phyloP scores from a whole-genome alignment of 1,140 invertebrate species.

The Drosophila carrolli region DNA sequence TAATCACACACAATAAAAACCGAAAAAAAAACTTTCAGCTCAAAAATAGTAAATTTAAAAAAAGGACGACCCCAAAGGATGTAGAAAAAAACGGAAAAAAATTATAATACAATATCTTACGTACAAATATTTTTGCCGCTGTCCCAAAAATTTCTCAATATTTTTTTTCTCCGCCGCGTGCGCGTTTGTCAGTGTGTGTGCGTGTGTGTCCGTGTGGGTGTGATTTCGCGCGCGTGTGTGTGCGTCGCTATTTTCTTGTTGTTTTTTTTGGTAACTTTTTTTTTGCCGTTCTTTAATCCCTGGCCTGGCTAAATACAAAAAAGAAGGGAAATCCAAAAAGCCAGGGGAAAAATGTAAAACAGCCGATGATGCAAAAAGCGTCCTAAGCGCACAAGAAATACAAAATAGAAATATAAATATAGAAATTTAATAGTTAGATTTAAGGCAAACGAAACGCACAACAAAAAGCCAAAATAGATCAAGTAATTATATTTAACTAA shows the following conservation, averaged over 20 bases:
- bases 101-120: not conserved
- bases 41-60: not conserved
- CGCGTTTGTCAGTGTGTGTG: conserved; percentile 25
- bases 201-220: conserved; percentile 38
- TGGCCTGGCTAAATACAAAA: conserved; percentile 17
- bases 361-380: conserved; percentile 6
- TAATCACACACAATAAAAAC: conserved; percentile 15
- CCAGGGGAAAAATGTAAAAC: conserved; percentile 34
- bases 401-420: conserved; percentile 8
- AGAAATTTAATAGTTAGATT: conserved; percentile 25
- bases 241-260: conserved; percentile 48
- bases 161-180: conserved; percentile 56
- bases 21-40: not conserved
- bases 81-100: not conserved
- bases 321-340: conserved; percentile 16
- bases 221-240: conserved; percentile 48
- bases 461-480: conserved; percentile 39
- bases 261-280: conserved; percentile 54
- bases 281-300: conserved; percentile 39
- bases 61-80: not conserved
- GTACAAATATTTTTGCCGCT: conserved; percentile 26
- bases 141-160: conserved; percentile 23
- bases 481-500: conserved; percentile 20
- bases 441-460: conserved; percentile 65
- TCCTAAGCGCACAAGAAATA: conserved; percentile 36